These are phyloP conservation scores for Oreotrochilus melanogaster DNA, from an alignment of 2,113 vertebrate species.

Conservation along the genomic window DNA sequence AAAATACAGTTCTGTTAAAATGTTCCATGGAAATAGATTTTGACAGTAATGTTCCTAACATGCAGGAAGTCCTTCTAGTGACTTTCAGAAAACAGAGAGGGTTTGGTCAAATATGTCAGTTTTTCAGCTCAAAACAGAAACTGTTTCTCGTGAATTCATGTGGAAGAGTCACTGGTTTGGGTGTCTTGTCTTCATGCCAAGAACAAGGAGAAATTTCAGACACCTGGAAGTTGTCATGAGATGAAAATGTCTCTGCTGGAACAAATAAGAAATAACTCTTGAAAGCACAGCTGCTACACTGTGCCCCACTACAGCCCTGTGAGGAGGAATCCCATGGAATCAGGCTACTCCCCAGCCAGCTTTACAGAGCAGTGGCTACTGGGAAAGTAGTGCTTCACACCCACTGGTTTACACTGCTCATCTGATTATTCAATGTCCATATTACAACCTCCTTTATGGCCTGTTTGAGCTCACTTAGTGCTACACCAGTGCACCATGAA, in stretches of 20 bases:
- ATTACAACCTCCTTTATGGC: neutral
- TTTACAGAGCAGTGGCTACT: neutral
- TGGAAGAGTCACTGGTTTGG: neutral
- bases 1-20: neutral
- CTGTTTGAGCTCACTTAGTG: neutral
- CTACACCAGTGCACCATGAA: neutral
- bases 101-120: neutral
- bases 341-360: neutral
- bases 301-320: fast-evolving
- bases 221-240: neutral
- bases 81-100: neutral
- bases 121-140: neutral
- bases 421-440: neutral
- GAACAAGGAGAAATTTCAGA: neutral
- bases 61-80: neutral
- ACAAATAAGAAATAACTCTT: neutral
- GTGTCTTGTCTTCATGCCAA: neutral
- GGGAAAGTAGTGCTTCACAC: neutral
- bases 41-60: neutral
- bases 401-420: neutral
- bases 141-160: neutral
- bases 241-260: neutral
- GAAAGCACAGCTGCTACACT: neutral
- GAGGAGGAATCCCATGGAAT: neutral
- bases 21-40: neutral